phyloP scores from a whole-genome alignment of 2,797 vertebrate species.

The Cirrhinus molitorella region DNA sequence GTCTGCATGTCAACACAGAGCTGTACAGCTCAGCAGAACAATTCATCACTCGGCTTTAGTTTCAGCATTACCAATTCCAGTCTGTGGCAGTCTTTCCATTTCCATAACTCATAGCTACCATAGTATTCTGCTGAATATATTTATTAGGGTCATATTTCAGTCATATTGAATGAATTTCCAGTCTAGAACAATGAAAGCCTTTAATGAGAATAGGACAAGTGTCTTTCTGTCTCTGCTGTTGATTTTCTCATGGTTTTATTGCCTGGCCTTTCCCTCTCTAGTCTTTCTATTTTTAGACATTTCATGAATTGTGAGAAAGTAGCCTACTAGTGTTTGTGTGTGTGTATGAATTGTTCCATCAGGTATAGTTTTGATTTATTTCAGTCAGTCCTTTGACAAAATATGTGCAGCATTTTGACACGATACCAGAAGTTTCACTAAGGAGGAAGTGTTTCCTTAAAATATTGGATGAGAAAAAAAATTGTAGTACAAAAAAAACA shows the following conservation, averaged over 20 bases:
- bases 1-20: constrained; percentile 56
- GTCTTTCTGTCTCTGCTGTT: constrained; percentile 21
- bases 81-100: constrained; percentile 8
- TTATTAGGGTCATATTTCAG: constrained; percentile 16
- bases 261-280: background rate
- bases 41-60: constrained; percentile 49
- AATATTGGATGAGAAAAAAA: no score
- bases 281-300: constrained; percentile 19
- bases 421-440: no score
- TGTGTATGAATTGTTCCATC: background rate
- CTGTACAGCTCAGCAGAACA: constrained; percentile 43
- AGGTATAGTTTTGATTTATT: background rate
- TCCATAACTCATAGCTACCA: constrained; percentile 19
- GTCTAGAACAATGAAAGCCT: constrained; percentile 12
- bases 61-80: constrained; percentile 46
- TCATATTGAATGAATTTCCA: constrained; percentile 35
- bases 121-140: constrained; percentile 42
- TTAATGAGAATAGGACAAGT: constrained; percentile 27
- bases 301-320: constrained; percentile 11
- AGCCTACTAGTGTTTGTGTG: background rate
- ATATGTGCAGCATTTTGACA: background rate
- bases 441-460: no score
- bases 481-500: no score
- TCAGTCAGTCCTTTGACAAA: background rate
- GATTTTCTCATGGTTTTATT: constrained; percentile 11